Evolutionary conservation across 37 sponge, comb jelly and placozoan genomes (phyloP).

Genomic region (Halichondria panicea): DNA sequence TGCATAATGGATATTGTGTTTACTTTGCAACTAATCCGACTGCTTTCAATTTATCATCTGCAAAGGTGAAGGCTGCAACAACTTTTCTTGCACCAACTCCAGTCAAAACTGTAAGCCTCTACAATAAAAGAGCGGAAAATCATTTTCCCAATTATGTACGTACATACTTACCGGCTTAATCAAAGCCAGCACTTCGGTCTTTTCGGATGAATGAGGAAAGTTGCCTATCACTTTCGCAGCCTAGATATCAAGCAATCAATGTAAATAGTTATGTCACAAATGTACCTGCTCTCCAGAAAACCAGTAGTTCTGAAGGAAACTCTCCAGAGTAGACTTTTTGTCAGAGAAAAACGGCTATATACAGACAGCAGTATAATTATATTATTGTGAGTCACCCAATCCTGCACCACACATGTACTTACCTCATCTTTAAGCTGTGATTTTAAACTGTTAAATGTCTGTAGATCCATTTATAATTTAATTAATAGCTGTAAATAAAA

Average conservation of each 20-base stretch:
- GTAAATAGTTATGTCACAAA: neutral
- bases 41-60: neutral
- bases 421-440: too few species aligned
- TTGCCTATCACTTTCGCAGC: neutral
- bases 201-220: neutral
- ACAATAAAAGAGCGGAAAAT: neutral
- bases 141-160: neutral
- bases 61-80: slow-evolving; percentile 9
- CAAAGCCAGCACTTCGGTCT: neutral
- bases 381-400: too few species aligned
- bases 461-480: too few species aligned
- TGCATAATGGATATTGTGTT: too few species aligned
- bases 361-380: too few species aligned
- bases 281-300: neutral
- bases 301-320: neutral
- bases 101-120: neutral
- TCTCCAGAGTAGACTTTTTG: neutral
- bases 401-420: too few species aligned
- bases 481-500: too few species aligned
- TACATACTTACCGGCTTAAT: neutral
- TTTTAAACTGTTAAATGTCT: too few species aligned
- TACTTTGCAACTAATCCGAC: neutral
- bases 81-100: neutral
- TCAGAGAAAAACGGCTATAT: neutral
- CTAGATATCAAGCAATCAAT: neutral